phyloP scores from a whole-genome alignment of 2,888 invertebrate genomes.

The Helicoverpa assulta region DNA sequence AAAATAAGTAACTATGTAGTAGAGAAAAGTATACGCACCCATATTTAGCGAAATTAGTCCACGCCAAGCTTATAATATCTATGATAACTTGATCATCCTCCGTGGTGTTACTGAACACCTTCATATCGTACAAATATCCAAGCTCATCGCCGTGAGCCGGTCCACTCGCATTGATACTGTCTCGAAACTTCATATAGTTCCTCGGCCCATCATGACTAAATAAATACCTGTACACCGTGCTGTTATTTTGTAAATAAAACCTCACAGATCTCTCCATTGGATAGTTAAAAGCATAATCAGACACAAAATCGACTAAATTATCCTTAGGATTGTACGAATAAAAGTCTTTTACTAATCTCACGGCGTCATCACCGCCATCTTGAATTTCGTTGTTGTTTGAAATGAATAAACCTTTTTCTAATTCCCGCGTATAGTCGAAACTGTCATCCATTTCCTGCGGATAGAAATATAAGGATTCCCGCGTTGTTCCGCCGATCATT shows the following conservation, averaged over 20 bases:
- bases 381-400: conserved; percentile 3
- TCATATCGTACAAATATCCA: conserved; percentile 30
- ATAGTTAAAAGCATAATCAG: conserved; percentile 32
- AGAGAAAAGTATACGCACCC: conserved; percentile 24
- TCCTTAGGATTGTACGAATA: conserved; percentile 11
- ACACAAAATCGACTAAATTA: conserved; percentile 20
- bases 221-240: conserved; percentile 32
- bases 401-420: conserved; percentile 16
- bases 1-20: too few relatives aligned
- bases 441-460: neutral
- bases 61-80: conserved; percentile 22
- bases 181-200: conserved; percentile 20
- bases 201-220: conserved; percentile 33
- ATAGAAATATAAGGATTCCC: conserved; percentile 26
- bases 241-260: conserved; percentile 22
- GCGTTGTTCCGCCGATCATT: conserved; percentile 25
- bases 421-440: conserved; percentile 13
- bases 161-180: conserved; percentile 6
- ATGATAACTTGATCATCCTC: conserved; percentile 27
- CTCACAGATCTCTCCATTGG: conserved; percentile 17
- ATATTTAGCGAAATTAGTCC: conserved; percentile 51
- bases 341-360: conserved; percentile 12
- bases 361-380: conserved; percentile 6
- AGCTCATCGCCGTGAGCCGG: conserved; percentile 40
- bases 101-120: neutral